A percentile compares a stretch with the other conserved stretches of the same genome.
phyloP scores from a whole-genome alignment of 2,113 vertebrate species.

The Spheniscus mendiculus region DNA sequence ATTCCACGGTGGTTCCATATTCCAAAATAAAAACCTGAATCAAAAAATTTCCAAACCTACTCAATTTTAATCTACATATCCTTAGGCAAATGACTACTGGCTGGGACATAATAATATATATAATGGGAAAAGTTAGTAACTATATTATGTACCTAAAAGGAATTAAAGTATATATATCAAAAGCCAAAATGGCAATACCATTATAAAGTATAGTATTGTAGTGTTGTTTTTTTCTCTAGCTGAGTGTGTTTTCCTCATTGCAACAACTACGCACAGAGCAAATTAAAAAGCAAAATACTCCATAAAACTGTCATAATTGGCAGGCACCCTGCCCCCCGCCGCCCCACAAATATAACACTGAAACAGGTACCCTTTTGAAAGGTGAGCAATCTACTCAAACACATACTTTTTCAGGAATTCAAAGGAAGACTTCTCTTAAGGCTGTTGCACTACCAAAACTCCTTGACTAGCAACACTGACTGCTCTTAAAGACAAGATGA shows the following conservation, averaged over 20 bases:
- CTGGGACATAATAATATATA: background rate
- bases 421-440: background rate
- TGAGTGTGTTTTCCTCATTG: background rate
- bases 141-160: background rate
- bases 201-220: background rate
- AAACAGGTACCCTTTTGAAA: background rate
- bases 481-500: background rate
- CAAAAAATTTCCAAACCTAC: background rate
- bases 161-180: background rate
- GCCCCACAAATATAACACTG: background rate
- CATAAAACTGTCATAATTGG: background rate
- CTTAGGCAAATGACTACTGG: background rate
- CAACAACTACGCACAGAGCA: background rate
- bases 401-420: background rate
- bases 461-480: background rate
- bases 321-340: fast-evolving
- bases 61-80: background rate
- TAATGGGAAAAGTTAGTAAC: background rate
- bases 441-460: background rate
- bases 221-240: background rate
- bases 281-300: background rate
- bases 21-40: background rate
- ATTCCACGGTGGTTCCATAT: background rate
- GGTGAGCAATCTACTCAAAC: background rate
- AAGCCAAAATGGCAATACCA: background rate